Evolutionary conservation across 53 echinoderm and acorn worm species (phyloP), one percentile per base, ranked within the genome.

Genomic region (Temnopleurus reevesii): DNA sequence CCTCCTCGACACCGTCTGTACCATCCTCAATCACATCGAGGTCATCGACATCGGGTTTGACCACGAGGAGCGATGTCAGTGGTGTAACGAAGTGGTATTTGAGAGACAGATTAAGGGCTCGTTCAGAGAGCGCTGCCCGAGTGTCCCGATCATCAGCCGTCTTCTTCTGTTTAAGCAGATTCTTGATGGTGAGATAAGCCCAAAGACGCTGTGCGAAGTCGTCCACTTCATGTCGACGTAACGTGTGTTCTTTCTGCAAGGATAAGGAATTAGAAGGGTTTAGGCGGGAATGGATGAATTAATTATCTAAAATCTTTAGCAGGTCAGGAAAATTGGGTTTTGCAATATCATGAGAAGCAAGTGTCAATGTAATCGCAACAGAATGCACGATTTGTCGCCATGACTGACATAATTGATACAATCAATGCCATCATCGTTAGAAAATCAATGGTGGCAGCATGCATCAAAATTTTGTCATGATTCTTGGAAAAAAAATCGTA

Each of bases 81-180:
- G 97, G 97, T n/a, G 97, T 97, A n/a, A 97, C 97, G 85, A 97
- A 97, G 21, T 91, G 90, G 89, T 97, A 97, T 77, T 92, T 95
- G 84, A 97, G 84, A 0, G 97, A 97, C 10, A 97, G 91, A 0
- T 95, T 87, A 45, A 97, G 89, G 8, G 97, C 97, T 44, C 58
- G 81, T 23, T 91, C 82, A 46, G 89, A 91, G 29, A 97, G 61
- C 1, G 77, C 86, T 2, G 27, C 92, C 51, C 61, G 92, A 36
- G 90, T 92, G 23, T 58, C 31, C 5, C 53, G 27, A 8, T 51
- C 51, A n/a, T 85, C 58, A 1, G 93, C 81, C 23, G 92, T 84
- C 57, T 92, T 93, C 15, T 83, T 53, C 12, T 89, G 55, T 5
- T 91, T 71, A 27, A 97, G 86, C 4, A 93, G 89, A 34, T 94